Base-by-base conservation (phyloP, 2,113 vertebrate genomes). In the Albula glossodonta region DNA sequence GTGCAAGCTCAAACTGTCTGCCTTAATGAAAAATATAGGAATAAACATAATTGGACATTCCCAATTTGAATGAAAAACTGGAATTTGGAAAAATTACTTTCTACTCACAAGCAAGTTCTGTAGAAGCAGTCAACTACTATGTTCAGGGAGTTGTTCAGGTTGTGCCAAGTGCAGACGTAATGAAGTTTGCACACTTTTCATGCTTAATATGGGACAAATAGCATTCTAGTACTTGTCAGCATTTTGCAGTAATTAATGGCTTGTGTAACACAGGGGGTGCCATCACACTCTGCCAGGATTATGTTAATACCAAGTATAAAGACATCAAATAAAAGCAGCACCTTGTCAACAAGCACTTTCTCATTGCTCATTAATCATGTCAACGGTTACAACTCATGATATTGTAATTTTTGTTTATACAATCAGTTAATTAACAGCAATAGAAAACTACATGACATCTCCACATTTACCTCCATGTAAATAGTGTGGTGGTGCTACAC, bases 161-260 rank as follows among this genome's bases (percentile, higher is more conserved):
- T 12, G 52, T 31, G 79, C 48, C 49, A 51, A 5, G 17, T 50
- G 51, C 19, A 7, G 31, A 48, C 31, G 15, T 79, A 79, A 79
- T 79, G 78, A 80, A 80, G 50, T 51, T 48, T 50, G 11, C 22
- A 19, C 49, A 52, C 19, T 81, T 15, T 52, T 81, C 9, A n/a
- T 22, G 41, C 50, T 52, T 22, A 25, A 19, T 52, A 52, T 53
- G 51, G 22, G 80, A 81, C 50, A 52, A 52, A 48, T 81, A 19
- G 10, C 49, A 25, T 81, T 81, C 51, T n/a, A 51, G 50, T n/a
- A 52, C 80, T 48, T 53, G 49, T 81, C 80, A 51, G 50, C 51
- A 81, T 81, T 2, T 81, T 53, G 50, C n/a, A 22, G 50, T 81
- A 81, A 81, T 81, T 53, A 81, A 81, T 81, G 49, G 22, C 12